phyloP scores from a whole-genome alignment of 2,113 vertebrate species.

The Grammomys surdaster region DNA sequence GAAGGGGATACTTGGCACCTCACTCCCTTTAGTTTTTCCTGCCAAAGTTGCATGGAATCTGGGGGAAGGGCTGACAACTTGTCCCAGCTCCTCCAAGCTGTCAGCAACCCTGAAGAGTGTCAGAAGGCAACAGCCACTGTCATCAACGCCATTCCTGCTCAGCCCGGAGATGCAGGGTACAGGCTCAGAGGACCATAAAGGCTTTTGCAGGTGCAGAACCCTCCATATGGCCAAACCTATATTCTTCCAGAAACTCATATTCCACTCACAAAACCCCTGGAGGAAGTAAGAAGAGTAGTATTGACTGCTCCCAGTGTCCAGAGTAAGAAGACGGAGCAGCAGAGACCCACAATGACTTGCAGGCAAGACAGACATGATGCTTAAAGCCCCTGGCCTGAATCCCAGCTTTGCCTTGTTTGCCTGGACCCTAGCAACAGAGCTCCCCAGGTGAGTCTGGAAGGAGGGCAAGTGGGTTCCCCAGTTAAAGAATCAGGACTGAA shows the following conservation, averaged over 20 bases:
- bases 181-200: neutral
- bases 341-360: neutral
- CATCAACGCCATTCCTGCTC: slow-evolving; percentile 80
- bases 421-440: neutral
- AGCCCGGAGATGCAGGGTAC: slow-evolving; percentile 84
- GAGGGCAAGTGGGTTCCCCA: neutral
- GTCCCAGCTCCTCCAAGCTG: slow-evolving; percentile 88
- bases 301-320: neutral
- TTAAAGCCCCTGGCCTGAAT: neutral
- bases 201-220: neutral
- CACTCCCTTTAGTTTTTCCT: neutral
- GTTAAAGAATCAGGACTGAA: neutral
- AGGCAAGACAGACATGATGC: neutral
- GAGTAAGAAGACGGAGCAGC: neutral
- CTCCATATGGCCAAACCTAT: neutral
- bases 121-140: slow-evolving; percentile 76
- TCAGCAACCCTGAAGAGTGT: slow-evolving; percentile 81
- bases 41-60: neutral
- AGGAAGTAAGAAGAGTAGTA: neutral
- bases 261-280: neutral
- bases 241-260: neutral
- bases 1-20: neutral
- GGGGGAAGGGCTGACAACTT: slow-evolving; percentile 74
- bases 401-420: neutral
- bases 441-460: fast-evolving